Evolutionary conservation across 2,888 invertebrate species (phyloP).

Genomic region (Nudaria mundana): DNA sequence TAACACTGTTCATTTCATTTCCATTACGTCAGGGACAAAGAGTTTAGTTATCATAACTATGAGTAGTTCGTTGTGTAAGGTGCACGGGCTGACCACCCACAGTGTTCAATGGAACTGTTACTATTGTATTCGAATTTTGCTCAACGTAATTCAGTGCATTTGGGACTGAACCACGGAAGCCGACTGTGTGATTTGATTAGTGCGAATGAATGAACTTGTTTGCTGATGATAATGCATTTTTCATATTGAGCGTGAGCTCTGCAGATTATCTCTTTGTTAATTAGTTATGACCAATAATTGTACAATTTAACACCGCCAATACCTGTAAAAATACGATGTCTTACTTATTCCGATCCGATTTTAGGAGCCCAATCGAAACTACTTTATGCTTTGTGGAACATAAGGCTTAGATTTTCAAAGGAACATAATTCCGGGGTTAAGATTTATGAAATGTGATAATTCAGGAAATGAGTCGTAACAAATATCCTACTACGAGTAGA

Average conservation of each 20-base stretch:
- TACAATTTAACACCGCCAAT: too few species aligned
- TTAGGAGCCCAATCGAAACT: too few species aligned
- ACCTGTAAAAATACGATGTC: too few species aligned
- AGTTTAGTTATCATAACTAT: constrained; percentile 40
- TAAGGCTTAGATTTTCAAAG: too few species aligned
- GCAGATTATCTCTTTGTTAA: constrained; percentile 1
- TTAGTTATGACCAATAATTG: too few species aligned
- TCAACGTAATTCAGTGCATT: constrained; percentile 34
- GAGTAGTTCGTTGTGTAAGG: constrained; percentile 56
- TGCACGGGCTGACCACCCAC: constrained; percentile 58
- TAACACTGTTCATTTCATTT: constrained; percentile 40
- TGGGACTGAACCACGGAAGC: constrained; percentile 52
- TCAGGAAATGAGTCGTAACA: too few species aligned
- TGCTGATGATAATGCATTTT: constrained; percentile 16
- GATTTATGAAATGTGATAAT: too few species aligned
- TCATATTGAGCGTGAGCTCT: constrained; percentile 2
- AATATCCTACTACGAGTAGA: too few species aligned
- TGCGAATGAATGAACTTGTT: constrained; percentile 57
- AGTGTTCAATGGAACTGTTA: constrained; percentile 34
- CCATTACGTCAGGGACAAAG: constrained; percentile 34
- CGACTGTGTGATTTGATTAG: constrained; percentile 55
- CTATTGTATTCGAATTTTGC: constrained; percentile 46
- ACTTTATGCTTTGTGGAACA: too few species aligned
- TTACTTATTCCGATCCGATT: too few species aligned
- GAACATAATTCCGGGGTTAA: too few species aligned